Conservation (phyloP, 2,113 vertebrate genomes). For the Zingel zingel region DNA sequence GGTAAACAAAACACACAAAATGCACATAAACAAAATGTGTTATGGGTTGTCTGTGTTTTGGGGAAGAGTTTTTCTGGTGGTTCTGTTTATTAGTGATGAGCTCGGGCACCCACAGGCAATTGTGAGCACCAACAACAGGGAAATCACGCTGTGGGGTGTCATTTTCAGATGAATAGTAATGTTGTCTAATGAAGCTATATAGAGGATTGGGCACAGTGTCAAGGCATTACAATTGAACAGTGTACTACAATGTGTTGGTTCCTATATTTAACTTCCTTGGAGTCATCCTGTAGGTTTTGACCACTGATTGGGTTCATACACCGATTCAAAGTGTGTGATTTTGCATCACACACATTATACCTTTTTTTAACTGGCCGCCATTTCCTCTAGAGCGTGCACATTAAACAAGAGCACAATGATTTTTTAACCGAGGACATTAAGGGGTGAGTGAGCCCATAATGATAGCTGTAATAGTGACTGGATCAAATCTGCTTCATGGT, state of each 20-base stretch:
- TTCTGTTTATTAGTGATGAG: too few relatives aligned
- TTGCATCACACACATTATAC: too few relatives aligned
- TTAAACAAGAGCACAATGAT: not conserved
- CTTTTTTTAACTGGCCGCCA: not conserved
- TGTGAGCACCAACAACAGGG: not conserved
- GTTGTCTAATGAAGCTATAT: not conserved
- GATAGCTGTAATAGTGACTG: not conserved
- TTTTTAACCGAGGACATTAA: not conserved
- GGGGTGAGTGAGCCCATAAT: not conserved
- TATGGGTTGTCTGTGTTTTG: not conserved
- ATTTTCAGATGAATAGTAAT: not conserved
- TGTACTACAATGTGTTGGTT: not conserved
- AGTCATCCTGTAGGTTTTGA: not conserved
- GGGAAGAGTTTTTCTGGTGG: not conserved
- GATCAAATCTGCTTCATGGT: conserved; percentile 9
- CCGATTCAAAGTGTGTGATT: not conserved
- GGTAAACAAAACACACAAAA: not conserved
- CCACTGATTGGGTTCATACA: not conserved
- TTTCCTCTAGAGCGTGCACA: not conserved
- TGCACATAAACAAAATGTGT: not conserved
- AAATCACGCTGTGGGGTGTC: not conserved
- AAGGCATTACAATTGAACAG: not conserved
- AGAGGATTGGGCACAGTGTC: not conserved
- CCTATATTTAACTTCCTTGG: not conserved
- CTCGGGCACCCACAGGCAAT: not conserved